Evolutionary conservation across 2,797 vertebrate species (phyloP).

Genomic region (Orientallactaga sibirica): DNA sequence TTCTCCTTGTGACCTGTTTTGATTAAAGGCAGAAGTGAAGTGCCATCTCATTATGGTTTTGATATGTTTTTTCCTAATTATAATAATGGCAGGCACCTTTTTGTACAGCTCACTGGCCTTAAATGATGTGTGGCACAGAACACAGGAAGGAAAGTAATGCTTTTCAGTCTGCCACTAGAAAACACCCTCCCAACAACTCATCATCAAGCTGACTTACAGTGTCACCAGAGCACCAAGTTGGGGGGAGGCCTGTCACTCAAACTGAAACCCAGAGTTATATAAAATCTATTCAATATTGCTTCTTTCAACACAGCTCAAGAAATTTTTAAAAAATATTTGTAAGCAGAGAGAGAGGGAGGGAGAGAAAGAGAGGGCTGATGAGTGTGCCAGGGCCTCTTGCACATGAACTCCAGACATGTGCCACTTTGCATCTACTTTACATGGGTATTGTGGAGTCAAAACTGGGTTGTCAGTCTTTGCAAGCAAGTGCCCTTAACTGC

Average conservation of each 20-base stretch:
- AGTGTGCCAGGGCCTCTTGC: no score
- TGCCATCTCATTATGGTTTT: not conserved
- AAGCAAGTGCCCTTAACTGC: no score
- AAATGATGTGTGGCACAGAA: conserved; percentile 24
- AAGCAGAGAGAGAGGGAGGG: no score
- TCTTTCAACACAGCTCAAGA: conserved; percentile 51
- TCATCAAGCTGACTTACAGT: conserved; percentile 14
- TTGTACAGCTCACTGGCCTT: not conserved
- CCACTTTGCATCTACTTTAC: no score
- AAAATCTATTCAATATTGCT: not conserved
- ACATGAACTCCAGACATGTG: no score
- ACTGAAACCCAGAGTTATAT: conserved; percentile 40
- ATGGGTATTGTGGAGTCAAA: no score
- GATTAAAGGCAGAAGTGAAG: not conserved
- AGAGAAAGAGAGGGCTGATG: no score
- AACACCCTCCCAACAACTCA: not conserved
- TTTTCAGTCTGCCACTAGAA: conserved; percentile 46
- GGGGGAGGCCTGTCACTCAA: not conserved
- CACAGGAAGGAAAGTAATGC: not conserved
- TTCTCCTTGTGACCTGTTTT: not conserved
- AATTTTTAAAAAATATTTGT: not conserved
- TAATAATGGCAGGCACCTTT: conserved; percentile 22
- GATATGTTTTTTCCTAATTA: not conserved
- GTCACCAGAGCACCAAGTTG: not conserved
- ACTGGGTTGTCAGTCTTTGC: no score